Percentiles rank a stretch among this genome's conserved stretches.
These are phyloP conservation scores for Euplexia lucipara DNA, from an alignment of 2,888 invertebrate species.

Conservation along the genomic window DNA sequence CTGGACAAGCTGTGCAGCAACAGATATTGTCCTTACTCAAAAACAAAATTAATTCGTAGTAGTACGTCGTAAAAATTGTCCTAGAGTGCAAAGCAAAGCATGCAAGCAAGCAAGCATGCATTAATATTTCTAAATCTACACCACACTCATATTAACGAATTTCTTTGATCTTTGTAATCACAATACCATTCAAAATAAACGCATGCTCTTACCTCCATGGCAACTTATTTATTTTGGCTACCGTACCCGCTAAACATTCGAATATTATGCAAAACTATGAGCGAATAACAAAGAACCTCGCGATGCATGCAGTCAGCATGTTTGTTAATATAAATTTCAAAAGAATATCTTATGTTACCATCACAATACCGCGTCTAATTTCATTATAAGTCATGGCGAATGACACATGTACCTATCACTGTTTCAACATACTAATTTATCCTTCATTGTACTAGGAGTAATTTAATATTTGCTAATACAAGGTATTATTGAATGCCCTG, in stretches of 20 bases:
- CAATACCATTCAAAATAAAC: conserved; percentile 6
- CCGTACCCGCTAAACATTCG: conserved; percentile 36
- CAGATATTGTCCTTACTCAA: too few relatives aligned
- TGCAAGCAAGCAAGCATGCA: too few relatives aligned
- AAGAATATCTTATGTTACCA: conserved; percentile 59
- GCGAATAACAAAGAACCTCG: conserved; percentile 50
- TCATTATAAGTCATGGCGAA: conserved; percentile 45
- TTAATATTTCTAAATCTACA: too few relatives aligned
- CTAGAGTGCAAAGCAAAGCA: too few relatives aligned
- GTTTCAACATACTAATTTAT: conserved; percentile 50
- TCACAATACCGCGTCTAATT: conserved; percentile 63
- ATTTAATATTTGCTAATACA: conserved; percentile 49
- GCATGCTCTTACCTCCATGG: not conserved
- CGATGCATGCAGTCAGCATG: conserved; percentile 47
- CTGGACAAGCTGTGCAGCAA: not conserved
- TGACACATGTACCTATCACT: conserved; percentile 52
- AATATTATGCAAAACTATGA: conserved; percentile 58
- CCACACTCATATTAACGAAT: not conserved
- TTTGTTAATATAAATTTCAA: conserved; percentile 65
- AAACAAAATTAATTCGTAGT: too few relatives aligned
- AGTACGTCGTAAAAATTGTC: too few relatives aligned
- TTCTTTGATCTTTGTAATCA: not conserved
- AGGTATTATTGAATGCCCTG: conserved; percentile 16
- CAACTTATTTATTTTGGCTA: conserved; percentile 16
- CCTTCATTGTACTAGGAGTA: conserved; percentile 52